phyloP scores from a whole-genome alignment of 2,113 vertebrate genomes.

The Crotophaga sulcirostris region DNA sequence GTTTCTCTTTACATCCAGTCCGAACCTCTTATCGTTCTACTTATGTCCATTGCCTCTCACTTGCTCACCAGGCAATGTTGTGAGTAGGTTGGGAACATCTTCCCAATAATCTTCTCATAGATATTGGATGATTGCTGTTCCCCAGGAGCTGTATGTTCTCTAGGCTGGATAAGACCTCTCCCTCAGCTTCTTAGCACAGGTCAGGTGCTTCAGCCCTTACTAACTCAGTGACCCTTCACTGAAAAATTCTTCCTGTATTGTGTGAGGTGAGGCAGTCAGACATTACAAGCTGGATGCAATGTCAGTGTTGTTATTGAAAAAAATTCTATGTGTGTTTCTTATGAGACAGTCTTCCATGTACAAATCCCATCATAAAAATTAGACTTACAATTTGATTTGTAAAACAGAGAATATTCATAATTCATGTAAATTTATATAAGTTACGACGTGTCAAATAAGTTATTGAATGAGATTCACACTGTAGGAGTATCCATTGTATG shows the following conservation, averaged over 20 bases:
- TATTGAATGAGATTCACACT: not conserved
- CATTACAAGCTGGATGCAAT: no score
- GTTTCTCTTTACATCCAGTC: not conserved
- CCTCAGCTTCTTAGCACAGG: not conserved
- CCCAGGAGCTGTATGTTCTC: not conserved
- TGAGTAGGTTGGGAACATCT: not conserved
- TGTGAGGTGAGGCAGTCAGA: accelerated
- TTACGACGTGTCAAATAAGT: not conserved
- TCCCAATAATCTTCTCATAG: not conserved
- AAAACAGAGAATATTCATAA: not conserved
- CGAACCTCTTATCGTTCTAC: not conserved
- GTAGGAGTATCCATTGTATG: not conserved
- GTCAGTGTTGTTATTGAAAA: not conserved
- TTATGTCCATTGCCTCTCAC: not conserved
- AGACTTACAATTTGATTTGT: not conserved
- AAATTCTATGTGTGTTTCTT: not conserved
- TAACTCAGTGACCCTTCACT: not conserved
- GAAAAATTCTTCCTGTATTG: not conserved
- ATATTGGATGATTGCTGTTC: not conserved
- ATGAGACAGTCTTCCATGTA: not conserved
- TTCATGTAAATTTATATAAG: not conserved
- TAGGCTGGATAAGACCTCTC: not conserved
- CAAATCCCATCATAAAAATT: not conserved
- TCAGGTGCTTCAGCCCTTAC: not conserved
- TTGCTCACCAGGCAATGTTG: not conserved